Conservation (phyloP, 2,113 vertebrate species). For the Salvelinus namaycush region DNA sequence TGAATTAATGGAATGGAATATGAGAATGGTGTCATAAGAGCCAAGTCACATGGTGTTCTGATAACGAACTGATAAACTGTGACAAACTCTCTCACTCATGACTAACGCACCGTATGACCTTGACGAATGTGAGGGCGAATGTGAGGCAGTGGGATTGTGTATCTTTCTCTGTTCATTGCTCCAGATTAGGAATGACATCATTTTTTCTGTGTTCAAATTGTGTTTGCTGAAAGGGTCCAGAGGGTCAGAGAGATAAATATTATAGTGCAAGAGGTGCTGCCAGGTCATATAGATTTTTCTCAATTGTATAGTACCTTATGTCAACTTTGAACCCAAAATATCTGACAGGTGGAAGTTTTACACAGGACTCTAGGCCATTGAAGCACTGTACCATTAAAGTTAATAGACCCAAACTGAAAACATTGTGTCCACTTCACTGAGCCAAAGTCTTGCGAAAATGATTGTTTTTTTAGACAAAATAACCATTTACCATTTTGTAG, state of each 20-base stretch:
- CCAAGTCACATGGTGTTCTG: neutral
- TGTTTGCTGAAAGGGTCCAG: neutral
- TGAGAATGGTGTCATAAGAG: neutral
- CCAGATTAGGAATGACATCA: neutral
- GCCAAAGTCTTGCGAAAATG: neutral
- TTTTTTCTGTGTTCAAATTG: neutral
- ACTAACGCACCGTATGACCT: neutral
- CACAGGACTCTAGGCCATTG: neutral
- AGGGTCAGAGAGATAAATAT: neutral
- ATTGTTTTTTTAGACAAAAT: neutral
- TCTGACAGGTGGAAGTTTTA: neutral
- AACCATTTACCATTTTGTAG: neutral
- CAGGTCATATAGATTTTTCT: too few species aligned
- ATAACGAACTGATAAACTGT: neutral
- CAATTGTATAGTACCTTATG: neutral
- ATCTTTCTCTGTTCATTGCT: neutral
- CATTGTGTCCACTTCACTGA: neutral
- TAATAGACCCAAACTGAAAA: neutral
- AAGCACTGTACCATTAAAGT: slow-evolving; percentile 2
- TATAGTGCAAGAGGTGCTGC: too few species aligned
- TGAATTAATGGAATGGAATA: neutral
- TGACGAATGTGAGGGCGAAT: neutral
- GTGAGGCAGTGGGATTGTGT: neutral
- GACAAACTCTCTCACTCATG: neutral
- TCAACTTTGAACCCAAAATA: neutral